phyloP scores from a whole-genome alignment of 2,888 invertebrate genomes.

The Cheilosia scutellata region DNA sequence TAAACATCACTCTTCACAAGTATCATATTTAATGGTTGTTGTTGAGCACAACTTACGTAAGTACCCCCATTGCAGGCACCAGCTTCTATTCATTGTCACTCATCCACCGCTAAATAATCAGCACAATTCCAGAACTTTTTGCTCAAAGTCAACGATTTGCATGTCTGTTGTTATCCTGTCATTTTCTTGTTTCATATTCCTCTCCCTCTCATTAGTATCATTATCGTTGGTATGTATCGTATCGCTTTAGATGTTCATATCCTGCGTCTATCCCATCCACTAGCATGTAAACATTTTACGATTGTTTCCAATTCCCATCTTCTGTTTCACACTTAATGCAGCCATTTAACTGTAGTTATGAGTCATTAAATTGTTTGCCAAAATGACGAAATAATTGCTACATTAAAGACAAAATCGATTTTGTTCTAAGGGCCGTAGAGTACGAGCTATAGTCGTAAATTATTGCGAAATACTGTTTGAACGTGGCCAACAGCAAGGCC shows the following conservation, averaged over 20 bases:
- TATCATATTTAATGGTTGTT: constrained; percentile 22
- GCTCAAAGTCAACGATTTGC: constrained; percentile 55
- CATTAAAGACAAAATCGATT: constrained; percentile 69
- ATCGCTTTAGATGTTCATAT: constrained; percentile 32
- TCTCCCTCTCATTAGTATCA: constrained; percentile 53
- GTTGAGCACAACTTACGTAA: not conserved
- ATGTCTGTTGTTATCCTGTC: constrained; percentile 59
- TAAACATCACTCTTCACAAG: constrained; percentile 29
- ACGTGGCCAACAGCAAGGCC: constrained; percentile 21
- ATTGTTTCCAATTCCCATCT: constrained; percentile 68
- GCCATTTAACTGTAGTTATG: constrained; percentile 68
- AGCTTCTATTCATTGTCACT: constrained; percentile 54
- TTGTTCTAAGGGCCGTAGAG: constrained; percentile 36
- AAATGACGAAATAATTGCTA: constrained; percentile 70
- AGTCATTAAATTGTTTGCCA: constrained; percentile 72
- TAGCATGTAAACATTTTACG: constrained; percentile 59
- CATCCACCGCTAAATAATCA: constrained; percentile 45
- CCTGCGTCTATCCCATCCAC: constrained; percentile 11
- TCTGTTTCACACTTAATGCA: constrained; percentile 56
- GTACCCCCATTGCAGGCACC: constrained; percentile 7
- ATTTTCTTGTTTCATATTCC: constrained; percentile 40
- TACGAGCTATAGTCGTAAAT: constrained; percentile 40
- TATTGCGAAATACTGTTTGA: constrained; percentile 41
- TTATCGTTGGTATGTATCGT: constrained; percentile 47
- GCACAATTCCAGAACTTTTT: constrained; percentile 37